Evolutionary conservation across 1,140 invertebrate genomes (phyloP).

Genomic region (Pectinophora gossypiella): DNA sequence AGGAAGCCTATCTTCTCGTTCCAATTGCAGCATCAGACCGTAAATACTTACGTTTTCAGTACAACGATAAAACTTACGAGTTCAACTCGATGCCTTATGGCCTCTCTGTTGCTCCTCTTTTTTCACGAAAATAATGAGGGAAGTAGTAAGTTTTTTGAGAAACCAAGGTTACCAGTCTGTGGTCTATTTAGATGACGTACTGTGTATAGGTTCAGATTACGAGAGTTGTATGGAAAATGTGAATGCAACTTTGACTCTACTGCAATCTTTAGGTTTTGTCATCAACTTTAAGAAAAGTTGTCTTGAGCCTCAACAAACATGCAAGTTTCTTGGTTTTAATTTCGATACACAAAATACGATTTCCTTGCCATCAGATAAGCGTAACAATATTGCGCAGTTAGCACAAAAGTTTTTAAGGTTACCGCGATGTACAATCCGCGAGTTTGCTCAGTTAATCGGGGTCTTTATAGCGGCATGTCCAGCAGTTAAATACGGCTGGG

Average conservation of each 20-base stretch:
- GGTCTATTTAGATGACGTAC: conserved; percentile 6
- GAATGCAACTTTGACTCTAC: neutral
- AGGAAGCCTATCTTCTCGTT: conserved; percentile 6
- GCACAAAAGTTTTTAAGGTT: neutral
- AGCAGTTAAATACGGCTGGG: conserved; percentile 3
- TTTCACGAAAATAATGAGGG: conserved; percentile 8
- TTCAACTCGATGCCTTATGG: conserved; percentile 6
- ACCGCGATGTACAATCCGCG: neutral
- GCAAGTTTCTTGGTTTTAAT: conserved; percentile 7
- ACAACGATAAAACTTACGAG: neutral
- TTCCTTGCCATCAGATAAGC: neutral
- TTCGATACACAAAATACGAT: conserved; percentile 1
- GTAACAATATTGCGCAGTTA: neutral
- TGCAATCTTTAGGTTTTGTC: conserved; percentile 6
- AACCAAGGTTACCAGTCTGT: neutral
- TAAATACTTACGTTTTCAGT: conserved; percentile 2
- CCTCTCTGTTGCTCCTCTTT: neutral
- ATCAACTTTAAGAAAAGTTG: conserved; percentile 7
- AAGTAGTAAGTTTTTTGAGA: neutral
- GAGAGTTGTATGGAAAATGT: neutral
- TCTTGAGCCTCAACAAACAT: neutral
- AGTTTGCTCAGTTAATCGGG: neutral
- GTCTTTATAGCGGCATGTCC: neutral
- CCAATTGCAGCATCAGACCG: neutral
- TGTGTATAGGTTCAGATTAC: conserved; percentile 1